phyloP scores from a whole-genome alignment of 2,113 vertebrate genomes.

The Rhea americana region DNA sequence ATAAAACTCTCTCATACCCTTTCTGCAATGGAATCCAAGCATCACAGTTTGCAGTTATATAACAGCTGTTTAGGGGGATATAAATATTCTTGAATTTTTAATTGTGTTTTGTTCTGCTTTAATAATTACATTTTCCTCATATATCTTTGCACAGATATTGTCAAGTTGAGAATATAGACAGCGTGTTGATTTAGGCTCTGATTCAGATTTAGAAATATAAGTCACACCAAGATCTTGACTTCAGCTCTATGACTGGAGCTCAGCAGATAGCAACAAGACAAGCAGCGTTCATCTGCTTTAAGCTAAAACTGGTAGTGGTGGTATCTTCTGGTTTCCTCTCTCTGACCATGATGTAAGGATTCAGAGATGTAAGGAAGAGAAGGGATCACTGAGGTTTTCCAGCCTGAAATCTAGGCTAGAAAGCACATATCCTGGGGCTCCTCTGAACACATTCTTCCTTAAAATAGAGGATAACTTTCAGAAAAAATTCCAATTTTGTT shows the following conservation, averaged over 20 bases:
- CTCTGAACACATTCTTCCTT: background rate
- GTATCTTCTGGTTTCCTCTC: background rate
- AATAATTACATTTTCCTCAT: background rate
- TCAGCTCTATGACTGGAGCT: background rate
- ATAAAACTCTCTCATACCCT: background rate
- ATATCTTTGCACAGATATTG: background rate
- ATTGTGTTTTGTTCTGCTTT: background rate
- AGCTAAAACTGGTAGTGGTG: background rate
- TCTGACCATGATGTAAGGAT: background rate
- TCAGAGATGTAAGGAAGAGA: background rate
- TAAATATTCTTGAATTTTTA: background rate
- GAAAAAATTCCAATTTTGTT: background rate
- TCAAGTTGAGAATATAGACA: background rate
- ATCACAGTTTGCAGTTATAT: background rate
- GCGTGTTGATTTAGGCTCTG: background rate
- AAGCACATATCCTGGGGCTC: background rate
- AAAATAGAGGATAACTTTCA: background rate
- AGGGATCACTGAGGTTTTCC: background rate
- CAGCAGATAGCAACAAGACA: background rate
- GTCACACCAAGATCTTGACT: background rate
- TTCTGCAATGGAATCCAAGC: background rate
- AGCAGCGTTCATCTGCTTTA: background rate
- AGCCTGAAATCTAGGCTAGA: background rate
- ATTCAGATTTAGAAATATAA: background rate
- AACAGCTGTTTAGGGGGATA: background rate